Conservation (phyloP, 2,797 vertebrate genomes). For the Aulostomus chinensis region DNA sequence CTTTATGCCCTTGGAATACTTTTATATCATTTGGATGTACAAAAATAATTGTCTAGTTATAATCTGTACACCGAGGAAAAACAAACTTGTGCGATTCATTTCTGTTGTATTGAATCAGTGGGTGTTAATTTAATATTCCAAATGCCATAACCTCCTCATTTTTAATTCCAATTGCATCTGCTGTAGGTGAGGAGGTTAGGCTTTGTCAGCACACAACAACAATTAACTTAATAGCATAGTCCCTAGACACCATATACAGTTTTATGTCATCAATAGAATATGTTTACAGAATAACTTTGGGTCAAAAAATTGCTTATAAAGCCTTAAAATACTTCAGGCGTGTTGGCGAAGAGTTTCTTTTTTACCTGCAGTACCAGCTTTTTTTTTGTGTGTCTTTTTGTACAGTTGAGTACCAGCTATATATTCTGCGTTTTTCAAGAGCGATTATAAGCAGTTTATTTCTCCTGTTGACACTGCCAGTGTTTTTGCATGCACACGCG, state of each 20-base stretch:
- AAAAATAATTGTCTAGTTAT: background rate
- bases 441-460: too few species aligned
- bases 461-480: too few species aligned
- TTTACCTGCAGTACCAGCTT: too few species aligned
- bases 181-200: background rate
- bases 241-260: background rate
- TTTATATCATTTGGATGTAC: conserved; percentile 32
- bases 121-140: conserved; percentile 17
- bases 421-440: too few species aligned
- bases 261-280: background rate
- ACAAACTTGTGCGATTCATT: conserved; percentile 13
- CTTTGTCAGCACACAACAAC: conserved; percentile 5
- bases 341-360: too few species aligned
- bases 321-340: too few species aligned
- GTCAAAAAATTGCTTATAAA: too few species aligned
- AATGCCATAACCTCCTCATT: conserved; percentile 5
- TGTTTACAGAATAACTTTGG: background rate
- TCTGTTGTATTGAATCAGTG: conserved; percentile 13
- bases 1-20: conserved; percentile 27
- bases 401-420: too few species aligned
- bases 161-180: conserved; percentile 1
- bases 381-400: too few species aligned
- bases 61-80: background rate
- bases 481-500: too few species aligned
- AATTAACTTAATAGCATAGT: conserved; percentile 4